These are phyloP conservation scores for Autographa pulchrina DNA, from an alignment of 2,888 invertebrate genomes.

Conservation along the genomic window DNA sequence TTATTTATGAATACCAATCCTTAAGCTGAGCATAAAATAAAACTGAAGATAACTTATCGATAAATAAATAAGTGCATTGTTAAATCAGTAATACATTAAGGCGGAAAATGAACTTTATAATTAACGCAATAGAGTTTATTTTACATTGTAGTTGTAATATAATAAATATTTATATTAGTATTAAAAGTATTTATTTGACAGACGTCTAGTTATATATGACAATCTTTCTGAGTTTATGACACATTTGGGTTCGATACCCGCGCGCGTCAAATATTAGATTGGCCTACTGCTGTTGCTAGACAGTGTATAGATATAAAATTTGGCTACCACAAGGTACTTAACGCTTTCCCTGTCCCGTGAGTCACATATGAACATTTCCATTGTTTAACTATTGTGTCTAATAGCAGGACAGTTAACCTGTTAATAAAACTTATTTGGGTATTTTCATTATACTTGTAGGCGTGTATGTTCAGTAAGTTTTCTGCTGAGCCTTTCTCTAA, in stretches of 20 bases:
- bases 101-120: not conserved
- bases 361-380: too few relatives aligned
- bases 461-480: too few relatives aligned
- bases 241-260: not conserved
- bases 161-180: constrained; percentile 28
- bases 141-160: not conserved
- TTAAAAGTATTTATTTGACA: constrained; percentile 28
- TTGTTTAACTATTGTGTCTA: too few relatives aligned
- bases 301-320: not conserved
- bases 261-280: not conserved
- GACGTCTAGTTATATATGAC: constrained; percentile 18
- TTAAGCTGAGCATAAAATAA: constrained; percentile 27
- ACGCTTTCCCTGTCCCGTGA: too few relatives aligned
- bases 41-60: constrained; percentile 45
- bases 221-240: not conserved
- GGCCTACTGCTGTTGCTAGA: not conserved
- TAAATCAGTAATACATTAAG: not conserved
- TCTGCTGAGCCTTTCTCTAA: too few relatives aligned
- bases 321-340: too few relatives aligned
- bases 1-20: not conserved
- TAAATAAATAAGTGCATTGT: constrained; percentile 25
- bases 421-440: too few relatives aligned
- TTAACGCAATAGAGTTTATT: not conserved
- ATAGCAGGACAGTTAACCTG: too few relatives aligned
- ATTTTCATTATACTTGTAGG: too few relatives aligned